These are phyloP conservation scores for Ascaphus truei DNA, from an alignment of 2,113 vertebrate genomes.

Conservation along the genomic window DNA sequence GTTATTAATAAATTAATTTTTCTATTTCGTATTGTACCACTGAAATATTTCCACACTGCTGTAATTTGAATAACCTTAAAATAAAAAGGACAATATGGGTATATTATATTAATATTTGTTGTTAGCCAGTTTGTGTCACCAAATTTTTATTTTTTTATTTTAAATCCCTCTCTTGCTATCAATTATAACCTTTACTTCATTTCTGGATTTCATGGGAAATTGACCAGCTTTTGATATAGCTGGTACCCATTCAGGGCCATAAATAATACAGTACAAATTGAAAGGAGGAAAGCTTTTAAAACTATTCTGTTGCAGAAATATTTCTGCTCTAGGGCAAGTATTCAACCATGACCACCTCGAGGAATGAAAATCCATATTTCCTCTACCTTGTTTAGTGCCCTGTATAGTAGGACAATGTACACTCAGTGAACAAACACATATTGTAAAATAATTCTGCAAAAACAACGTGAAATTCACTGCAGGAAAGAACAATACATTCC, in stretches of 20 bases:
- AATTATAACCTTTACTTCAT: conserved; percentile 10
- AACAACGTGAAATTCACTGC: conserved; percentile 18
- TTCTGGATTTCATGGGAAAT: conserved; percentile 16
- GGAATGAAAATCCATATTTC: conserved; percentile 29
- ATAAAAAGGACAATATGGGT: too few species aligned
- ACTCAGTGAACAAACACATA: conserved; percentile 24
- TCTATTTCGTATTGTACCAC: too few species aligned
- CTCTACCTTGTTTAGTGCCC: conserved; percentile 1
- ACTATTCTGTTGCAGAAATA: conserved; percentile 18
- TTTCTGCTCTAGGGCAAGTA: conserved; percentile 29
- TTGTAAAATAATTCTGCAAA: conserved; percentile 25
- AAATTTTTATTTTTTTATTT: too few species aligned
- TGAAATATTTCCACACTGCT: too few species aligned
- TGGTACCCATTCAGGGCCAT: conserved; percentile 16
- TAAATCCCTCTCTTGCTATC: not conserved
- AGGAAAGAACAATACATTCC: conserved; percentile 18
- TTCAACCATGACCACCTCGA: conserved; percentile 27
- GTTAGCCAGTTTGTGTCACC: not conserved
- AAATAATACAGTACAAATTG: conserved; percentile 30
- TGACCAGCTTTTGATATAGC: conserved; percentile 26
- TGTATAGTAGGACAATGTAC: conserved; percentile 26
- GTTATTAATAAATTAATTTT: too few species aligned
- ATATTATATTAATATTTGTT: too few species aligned
- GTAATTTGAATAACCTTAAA: too few species aligned
- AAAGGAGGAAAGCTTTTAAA: conserved; percentile 20